A percentile compares a stretch with the other conserved stretches of the same genome.
Evolutionary conservation across 2,113 vertebrate genomes (phyloP).

Genomic region (Centrocercus urophasianus): DNA sequence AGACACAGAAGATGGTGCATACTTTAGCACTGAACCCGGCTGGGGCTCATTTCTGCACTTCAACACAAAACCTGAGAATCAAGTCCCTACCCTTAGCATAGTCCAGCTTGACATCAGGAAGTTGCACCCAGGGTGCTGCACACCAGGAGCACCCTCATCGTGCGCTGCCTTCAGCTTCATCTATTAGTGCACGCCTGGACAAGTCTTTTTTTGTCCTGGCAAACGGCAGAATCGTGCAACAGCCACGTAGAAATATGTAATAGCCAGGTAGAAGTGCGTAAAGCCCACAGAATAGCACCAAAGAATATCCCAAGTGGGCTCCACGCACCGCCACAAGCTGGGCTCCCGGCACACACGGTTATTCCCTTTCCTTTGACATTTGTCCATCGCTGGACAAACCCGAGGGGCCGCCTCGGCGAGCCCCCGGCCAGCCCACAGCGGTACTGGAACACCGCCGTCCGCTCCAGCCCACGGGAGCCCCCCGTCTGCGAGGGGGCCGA

Average conservation of each 20-base stretch:
- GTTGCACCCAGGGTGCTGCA: background rate
- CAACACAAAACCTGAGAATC: background rate
- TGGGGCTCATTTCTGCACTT: background rate
- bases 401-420: too few relatives aligned
- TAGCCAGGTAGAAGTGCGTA: background rate
- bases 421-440: too few relatives aligned
- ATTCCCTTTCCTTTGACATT: background rate
- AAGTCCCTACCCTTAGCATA: background rate
- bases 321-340: background rate
- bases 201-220: background rate
- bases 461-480: too few relatives aligned
- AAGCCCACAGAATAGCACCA: background rate
- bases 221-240: background rate
- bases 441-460: too few relatives aligned
- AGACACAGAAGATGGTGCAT: background rate
- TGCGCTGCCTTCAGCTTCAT: background rate
- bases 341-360: background rate
- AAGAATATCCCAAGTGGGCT: too few relatives aligned
- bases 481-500: background rate
- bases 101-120: background rate
- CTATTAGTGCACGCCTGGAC: background rate
- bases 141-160: background rate
- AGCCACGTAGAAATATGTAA: too few relatives aligned
- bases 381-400: background rate
- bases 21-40: background rate